These are phyloP conservation scores for Illadopsis cleaveri DNA, from an alignment of 2,113 vertebrate species.

Conservation along the genomic window DNA sequence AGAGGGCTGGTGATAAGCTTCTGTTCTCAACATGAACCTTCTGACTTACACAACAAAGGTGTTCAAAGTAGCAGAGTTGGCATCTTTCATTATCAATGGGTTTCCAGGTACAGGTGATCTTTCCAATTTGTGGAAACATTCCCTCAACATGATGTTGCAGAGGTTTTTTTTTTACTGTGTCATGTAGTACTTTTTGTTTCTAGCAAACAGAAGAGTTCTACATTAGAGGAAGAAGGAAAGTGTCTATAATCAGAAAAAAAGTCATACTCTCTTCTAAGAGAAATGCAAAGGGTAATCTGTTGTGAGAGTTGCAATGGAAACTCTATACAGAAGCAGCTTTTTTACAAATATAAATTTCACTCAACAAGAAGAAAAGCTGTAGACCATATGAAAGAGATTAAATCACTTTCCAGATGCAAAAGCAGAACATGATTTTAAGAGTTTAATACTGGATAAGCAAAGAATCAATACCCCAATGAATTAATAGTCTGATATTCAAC, in stretches of 20 bases:
- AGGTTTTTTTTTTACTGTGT: background rate
- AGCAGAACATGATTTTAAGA: background rate
- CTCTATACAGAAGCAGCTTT: background rate
- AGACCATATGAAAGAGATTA: background rate
- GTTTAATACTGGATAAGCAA: background rate
- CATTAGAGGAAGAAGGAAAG: background rate
- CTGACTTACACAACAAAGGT: background rate
- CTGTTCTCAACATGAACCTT: background rate
- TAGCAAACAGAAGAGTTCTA: background rate
- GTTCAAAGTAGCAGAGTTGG: background rate
- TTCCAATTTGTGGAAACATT: background rate
- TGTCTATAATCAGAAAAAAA: background rate
- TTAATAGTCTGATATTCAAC: background rate
- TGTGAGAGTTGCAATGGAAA: background rate
- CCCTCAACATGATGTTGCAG: rapidly evolving
- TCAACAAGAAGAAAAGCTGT: background rate
- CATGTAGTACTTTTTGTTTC: background rate
- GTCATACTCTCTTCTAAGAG: background rate
- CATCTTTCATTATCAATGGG: background rate
- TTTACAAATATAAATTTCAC: background rate
- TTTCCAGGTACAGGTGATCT: background rate
- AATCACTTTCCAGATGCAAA: background rate
- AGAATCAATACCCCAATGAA: background rate
- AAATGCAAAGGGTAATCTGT: background rate
- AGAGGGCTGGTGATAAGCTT: background rate